These are phyloP conservation scores for Tursiops truncatus DNA, from an alignment of 2,113 vertebrate genomes.

Conservation along the genomic window DNA sequence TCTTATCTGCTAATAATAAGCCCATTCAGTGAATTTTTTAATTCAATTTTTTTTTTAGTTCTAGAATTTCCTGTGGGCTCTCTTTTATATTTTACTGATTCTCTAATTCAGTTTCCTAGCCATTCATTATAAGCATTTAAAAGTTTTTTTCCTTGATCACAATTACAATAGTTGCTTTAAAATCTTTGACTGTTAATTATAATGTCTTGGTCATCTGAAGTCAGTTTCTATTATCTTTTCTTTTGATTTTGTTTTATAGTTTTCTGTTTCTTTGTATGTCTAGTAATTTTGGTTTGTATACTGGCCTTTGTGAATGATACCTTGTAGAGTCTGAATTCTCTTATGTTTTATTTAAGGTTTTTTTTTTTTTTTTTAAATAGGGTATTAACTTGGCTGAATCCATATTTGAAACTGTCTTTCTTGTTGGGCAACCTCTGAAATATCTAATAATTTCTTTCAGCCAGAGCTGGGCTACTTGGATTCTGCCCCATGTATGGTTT, in stretches of 20 bases:
- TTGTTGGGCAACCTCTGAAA: neutral
- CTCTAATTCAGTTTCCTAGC: neutral
- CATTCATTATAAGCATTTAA: neutral
- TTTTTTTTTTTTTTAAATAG: neutral
- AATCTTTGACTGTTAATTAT: neutral
- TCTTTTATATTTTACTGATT: neutral
- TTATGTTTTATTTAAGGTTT: neutral
- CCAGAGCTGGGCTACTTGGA: neutral
- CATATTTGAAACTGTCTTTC: neutral
- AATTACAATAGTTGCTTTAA: neutral
- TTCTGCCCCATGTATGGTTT: neutral
- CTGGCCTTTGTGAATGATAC: neutral
- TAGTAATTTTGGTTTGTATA: neutral
- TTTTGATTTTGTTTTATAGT: neutral
- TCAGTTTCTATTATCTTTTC: neutral
- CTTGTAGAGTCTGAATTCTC: neutral
- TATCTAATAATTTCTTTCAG: neutral
- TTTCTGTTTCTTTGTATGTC: neutral
- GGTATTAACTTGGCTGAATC: neutral
- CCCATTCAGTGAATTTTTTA: neutral
- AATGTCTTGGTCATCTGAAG: neutral
- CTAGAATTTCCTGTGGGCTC: neutral
- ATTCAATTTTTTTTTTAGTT: neutral
- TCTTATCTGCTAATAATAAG: neutral
- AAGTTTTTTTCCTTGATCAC: neutral